Conservation (phyloP, 2,888 invertebrate genomes). For the Fragum sueziense region DNA sequence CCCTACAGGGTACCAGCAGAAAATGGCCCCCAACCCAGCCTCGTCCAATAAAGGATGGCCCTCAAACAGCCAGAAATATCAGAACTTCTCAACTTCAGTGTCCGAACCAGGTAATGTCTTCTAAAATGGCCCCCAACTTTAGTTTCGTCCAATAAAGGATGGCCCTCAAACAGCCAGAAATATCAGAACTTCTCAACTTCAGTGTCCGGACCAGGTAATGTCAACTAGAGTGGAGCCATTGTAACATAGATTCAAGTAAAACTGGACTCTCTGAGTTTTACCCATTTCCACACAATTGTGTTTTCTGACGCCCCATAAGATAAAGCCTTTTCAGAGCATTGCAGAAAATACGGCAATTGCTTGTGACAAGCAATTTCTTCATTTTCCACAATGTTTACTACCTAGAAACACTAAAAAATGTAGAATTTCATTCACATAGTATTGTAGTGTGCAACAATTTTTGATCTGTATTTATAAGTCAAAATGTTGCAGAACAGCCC, state of each 20-base stretch:
- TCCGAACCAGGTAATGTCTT: constrained; percentile 22
- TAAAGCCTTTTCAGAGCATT: too few relatives aligned
- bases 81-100: constrained; percentile 32
- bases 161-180: constrained; percentile 32
- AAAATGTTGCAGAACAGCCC: too few relatives aligned
- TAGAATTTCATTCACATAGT: too few relatives aligned
- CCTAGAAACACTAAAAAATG: too few relatives aligned
- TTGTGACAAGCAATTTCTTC: background rate
- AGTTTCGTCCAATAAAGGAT: constrained; percentile 30
- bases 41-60: constrained; percentile 40
- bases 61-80: constrained; percentile 31
- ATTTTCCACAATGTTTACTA: too few relatives aligned
- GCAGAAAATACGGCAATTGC: too few relatives aligned
- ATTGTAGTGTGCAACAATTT: too few relatives aligned
- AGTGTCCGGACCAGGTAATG: constrained; percentile 3
- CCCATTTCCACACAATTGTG: background rate
- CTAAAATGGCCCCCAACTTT: constrained; percentile 22
- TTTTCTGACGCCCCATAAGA: background rate
- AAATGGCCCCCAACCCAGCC: constrained; percentile 23
- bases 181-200: constrained; percentile 35
- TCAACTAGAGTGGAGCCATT: too few relatives aligned
- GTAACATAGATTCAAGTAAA: too few relatives aligned
- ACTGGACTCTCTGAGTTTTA: too few relatives aligned
- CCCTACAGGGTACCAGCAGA: constrained; percentile 43
- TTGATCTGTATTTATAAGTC: too few relatives aligned